phyloP scores from a whole-genome alignment of 2,113 vertebrate species.

The Toxostoma redivivum region DNA sequence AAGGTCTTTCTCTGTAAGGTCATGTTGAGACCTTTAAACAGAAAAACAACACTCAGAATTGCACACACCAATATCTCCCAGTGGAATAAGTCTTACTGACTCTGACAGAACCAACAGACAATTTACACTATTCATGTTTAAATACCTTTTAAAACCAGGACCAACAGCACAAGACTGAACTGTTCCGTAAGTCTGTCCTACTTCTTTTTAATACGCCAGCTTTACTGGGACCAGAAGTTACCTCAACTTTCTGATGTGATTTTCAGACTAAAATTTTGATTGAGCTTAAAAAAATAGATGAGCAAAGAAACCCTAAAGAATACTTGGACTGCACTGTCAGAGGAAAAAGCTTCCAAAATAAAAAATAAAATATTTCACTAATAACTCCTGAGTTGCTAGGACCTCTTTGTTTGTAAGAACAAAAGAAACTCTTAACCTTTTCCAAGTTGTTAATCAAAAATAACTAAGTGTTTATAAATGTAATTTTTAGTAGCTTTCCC shows the following conservation, averaged over 20 bases:
- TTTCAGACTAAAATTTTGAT: not conserved
- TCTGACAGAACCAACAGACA: not conserved
- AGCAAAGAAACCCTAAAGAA: not conserved
- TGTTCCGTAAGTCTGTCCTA: not conserved
- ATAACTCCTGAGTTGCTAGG: not conserved
- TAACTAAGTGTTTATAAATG: not conserved
- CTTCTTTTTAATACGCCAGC: not conserved
- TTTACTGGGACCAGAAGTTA: not conserved
- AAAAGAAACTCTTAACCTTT: not conserved
- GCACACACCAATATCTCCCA: not conserved
- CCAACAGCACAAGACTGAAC: not conserved
- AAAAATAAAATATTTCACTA: not conserved
- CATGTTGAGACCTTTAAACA: not conserved
- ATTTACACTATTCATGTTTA: not conserved
- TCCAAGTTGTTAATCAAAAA: not conserved
- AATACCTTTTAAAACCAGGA: not conserved
- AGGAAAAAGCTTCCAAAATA: not conserved
- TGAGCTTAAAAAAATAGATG: not conserved
- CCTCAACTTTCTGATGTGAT: not conserved
- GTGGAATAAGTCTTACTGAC: not conserved
- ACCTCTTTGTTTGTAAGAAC: not conserved
- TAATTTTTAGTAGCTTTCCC: fast-evolving
- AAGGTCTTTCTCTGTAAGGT: not conserved
- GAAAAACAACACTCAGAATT: not conserved
- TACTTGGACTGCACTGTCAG: not conserved